Evolutionary conservation across 1,140 invertebrate genomes (phyloP).

Genomic region (Aphelinus atriplicis): DNA sequence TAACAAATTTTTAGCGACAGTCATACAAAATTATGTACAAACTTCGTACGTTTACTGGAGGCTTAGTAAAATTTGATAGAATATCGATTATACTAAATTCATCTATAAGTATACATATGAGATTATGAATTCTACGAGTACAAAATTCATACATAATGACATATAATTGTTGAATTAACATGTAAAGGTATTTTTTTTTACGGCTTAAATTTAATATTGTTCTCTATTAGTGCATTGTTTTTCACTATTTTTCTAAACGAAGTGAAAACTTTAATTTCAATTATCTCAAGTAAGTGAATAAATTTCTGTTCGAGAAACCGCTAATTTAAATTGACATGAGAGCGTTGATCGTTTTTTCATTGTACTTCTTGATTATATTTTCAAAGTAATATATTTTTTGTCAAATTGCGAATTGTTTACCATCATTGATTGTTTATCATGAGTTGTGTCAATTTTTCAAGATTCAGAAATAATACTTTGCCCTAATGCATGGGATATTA

Average conservation of each 20-base stretch:
- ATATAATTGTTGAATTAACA: background rate
- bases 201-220: background rate
- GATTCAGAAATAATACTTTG: no score
- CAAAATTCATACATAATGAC: slow-evolving; percentile 21
- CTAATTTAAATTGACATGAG: slow-evolving; percentile 22
- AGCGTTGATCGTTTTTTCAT: slow-evolving; percentile 1
- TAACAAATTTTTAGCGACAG: background rate
- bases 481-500: no score
- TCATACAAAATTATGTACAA: slow-evolving; percentile 15
- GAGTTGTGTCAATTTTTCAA: no score
- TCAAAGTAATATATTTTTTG: no score
- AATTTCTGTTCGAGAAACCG: slow-evolving; percentile 1
- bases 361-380: background rate
- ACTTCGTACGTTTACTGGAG: background rate
- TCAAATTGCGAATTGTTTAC: no score
- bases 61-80: background rate
- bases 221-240: slow-evolving; percentile 10
- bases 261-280: slow-evolving; percentile 20
- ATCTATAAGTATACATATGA: no score
- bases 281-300: slow-evolving; percentile 21
- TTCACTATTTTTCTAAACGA: slow-evolving; percentile 16
- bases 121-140: background rate
- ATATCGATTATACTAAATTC: background rate
- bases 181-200: slow-evolving; percentile 7
- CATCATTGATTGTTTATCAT: no score